phyloP scores from a whole-genome alignment of 2,888 invertebrate species.

The Rhorus exstirpatorius region DNA sequence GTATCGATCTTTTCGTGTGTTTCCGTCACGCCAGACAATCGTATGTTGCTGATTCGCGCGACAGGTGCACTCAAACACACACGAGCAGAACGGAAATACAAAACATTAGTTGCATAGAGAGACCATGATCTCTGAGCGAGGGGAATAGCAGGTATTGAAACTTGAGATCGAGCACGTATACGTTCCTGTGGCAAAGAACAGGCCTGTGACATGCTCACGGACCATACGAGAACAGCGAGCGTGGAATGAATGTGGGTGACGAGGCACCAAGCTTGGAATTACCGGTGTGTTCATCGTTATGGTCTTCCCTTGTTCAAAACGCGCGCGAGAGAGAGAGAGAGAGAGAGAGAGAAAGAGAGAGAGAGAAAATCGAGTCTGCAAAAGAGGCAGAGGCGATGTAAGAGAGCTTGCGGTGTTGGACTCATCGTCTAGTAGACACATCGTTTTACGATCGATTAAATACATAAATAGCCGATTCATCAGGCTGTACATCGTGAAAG shows the following conservation, averaged over 20 bases:
- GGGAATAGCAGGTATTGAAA: conserved; percentile 60
- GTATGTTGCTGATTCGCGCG: conserved; percentile 57
- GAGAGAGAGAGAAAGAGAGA: conserved; percentile 12
- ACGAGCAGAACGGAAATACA: background rate
- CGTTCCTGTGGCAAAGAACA: conserved; percentile 37
- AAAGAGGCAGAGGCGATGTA: conserved; percentile 36
- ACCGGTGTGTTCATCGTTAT: conserved; percentile 64
- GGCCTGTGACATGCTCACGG: conserved; percentile 24
- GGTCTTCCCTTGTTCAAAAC: background rate
- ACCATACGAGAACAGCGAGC: conserved; percentile 52
- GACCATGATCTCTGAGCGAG: conserved; percentile 35
- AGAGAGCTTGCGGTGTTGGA: conserved; percentile 43
- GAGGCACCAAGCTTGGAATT: conserved; percentile 59
- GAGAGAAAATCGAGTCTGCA: conserved; percentile 38
- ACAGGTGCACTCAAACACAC: conserved; percentile 62
- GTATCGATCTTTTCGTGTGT: conserved; percentile 22
- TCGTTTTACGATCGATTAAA: conserved; percentile 81
- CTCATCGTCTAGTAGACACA: conserved; percentile 73
- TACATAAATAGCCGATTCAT: conserved; percentile 78
- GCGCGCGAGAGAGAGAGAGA: conserved; percentile 11
- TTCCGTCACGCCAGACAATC: conserved; percentile 48
- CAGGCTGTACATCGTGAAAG: conserved; percentile 56
- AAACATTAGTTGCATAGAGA: conserved; percentile 31
- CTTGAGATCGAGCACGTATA: conserved; percentile 61
- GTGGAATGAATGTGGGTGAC: conserved; percentile 71